Conservation (phyloP, 2,888 invertebrate species). For the Colletes collaris region DNA sequence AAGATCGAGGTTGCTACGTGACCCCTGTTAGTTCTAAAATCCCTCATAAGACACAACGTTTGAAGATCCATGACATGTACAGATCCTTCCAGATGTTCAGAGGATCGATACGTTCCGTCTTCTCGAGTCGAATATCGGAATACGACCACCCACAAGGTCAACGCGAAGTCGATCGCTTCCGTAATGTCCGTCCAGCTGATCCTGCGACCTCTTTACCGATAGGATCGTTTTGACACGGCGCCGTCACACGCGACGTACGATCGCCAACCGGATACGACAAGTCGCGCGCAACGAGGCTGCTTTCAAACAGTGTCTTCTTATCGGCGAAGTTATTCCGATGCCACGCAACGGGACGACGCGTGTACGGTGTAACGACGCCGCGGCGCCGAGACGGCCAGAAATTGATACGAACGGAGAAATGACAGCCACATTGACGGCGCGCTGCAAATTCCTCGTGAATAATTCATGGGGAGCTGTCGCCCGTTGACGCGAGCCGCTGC, state of each 20-base stretch:
- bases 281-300: background rate
- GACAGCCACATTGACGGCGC: constrained; percentile 46
- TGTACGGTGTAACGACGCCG: background rate
- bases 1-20: no score
- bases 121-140: no score
- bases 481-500: constrained; percentile 46
- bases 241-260: background rate
- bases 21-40: no score
- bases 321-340: background rate
- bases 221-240: background rate
- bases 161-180: no score
- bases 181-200: background rate
- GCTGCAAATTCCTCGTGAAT: constrained; percentile 50
- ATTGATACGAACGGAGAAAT: constrained; percentile 47
- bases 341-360: background rate
- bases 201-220: background rate
- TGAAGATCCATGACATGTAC: no score
- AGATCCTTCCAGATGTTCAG: no score
- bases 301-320: background rate
- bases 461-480: constrained; percentile 46
- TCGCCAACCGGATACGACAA: background rate
- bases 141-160: no score
- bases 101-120: no score
- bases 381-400: constrained; percentile 30
- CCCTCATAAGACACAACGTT: no score